Evolutionary conservation across 1,140 invertebrate species (phyloP).

Genomic region (Ceratitis capitata): DNA sequence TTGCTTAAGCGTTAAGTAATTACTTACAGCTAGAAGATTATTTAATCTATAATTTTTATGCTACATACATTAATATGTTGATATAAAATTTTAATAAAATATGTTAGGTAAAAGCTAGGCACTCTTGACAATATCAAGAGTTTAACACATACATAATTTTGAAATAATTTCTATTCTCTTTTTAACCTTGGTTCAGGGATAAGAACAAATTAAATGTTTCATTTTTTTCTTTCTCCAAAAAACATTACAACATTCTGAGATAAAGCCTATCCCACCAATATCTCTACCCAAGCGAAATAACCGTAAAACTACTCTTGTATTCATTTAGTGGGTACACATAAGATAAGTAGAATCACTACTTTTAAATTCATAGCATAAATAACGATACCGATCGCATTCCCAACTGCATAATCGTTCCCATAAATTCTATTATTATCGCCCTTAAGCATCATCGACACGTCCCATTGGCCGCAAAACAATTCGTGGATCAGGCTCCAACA

Average conservation of each 20-base stretch:
- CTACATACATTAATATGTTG: conserved; percentile 48
- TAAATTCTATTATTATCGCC: not conserved
- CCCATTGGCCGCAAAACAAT: conserved; percentile 71
- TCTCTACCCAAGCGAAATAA: not conserved
- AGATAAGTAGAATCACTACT: not conserved
- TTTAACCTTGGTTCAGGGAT: too few species aligned
- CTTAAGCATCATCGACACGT: conserved; percentile 67
- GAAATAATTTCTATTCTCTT: too few species aligned
- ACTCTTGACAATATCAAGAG: too few species aligned
- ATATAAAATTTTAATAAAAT: conserved; percentile 55
- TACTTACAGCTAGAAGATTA: conserved; percentile 90
- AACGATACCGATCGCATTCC: not conserved
- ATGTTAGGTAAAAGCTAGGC: conserved; percentile 39
- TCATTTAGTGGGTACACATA: not conserved
- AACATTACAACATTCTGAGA: not conserved
- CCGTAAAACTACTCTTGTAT: not conserved
- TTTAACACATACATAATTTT: not conserved
- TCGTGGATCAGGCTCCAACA: conserved; percentile 73
- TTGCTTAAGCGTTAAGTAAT: conserved; percentile 86
- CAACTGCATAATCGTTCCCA: not conserved
- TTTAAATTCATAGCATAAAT: not conserved
- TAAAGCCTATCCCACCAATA: not conserved
- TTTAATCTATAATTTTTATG: conserved; percentile 61
- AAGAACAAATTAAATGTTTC: too few species aligned
- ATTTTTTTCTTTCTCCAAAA: too few species aligned